These are phyloP conservation scores for Trachemys scripta DNA, from an alignment of 2,113 vertebrate species.

Conservation along the genomic window DNA sequence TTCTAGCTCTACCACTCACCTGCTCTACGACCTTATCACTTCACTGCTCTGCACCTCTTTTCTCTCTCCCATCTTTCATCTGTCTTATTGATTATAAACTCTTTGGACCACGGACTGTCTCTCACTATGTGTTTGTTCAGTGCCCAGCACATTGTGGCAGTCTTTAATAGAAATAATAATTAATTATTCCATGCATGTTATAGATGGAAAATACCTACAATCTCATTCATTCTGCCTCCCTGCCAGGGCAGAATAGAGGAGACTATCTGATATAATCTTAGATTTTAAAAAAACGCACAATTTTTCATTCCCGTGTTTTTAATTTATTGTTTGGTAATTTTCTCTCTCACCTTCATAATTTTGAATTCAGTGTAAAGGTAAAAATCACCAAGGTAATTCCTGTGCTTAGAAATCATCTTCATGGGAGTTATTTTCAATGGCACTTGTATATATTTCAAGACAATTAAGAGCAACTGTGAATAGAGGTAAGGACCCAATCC, in stretches of 20 bases:
- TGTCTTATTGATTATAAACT: neutral
- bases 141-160: neutral
- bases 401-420: neutral
- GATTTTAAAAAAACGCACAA: neutral
- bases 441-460: neutral
- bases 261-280: neutral
- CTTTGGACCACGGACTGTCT: neutral
- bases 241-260: accelerated
- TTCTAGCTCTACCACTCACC: neutral
- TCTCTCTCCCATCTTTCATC: neutral
- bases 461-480: neutral
- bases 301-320: neutral
- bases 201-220: neutral
- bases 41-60: neutral
- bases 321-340: neutral
- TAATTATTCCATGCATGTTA: neutral
- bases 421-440: neutral
- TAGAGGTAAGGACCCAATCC: neutral
- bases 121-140: neutral
- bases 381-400: neutral
- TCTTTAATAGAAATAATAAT: neutral
- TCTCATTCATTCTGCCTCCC: neutral
- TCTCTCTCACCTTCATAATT: neutral
- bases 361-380: neutral
- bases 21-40: neutral